Evolutionary conservation across 2,888 invertebrate species (phyloP).

Genomic region (Nemurella pictetii): DNA sequence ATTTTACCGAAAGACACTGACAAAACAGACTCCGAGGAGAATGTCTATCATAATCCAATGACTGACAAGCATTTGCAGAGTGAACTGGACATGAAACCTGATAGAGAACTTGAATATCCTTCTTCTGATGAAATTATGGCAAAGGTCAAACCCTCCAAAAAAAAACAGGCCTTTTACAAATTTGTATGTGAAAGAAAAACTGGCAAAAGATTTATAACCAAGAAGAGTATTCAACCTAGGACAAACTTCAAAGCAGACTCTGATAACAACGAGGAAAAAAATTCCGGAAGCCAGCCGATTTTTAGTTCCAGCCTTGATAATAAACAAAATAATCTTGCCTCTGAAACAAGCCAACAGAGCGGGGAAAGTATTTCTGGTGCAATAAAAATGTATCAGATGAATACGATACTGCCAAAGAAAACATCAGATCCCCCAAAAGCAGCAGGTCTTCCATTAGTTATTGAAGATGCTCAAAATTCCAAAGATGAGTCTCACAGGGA

Average conservation of each 20-base stretch:
- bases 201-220: not conserved
- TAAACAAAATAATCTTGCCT: not conserved
- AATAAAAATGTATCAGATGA: not conserved
- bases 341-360: not conserved
- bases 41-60: no score
- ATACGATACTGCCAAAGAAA: not conserved
- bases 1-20: no score
- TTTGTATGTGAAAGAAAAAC: not conserved
- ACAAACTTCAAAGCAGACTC: no score
- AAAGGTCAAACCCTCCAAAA: not conserved
- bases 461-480: not conserved
- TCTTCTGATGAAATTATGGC: no score
- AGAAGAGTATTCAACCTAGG: no score
- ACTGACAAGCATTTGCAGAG: no score
- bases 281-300: not conserved
- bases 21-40: no score
- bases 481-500: no score
- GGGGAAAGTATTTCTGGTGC: not conserved
- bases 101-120: no score
- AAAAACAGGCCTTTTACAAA: not conserved
- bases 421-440: no score
- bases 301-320: not conserved
- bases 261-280: no score
- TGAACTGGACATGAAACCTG: no score
- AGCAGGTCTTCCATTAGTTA: not conserved